A percentile compares a stretch with the other conserved stretches of the same genome.
Evolutionary conservation across 1,140 invertebrate species (phyloP).

Genomic region (Campoletis sonorensis): DNA sequence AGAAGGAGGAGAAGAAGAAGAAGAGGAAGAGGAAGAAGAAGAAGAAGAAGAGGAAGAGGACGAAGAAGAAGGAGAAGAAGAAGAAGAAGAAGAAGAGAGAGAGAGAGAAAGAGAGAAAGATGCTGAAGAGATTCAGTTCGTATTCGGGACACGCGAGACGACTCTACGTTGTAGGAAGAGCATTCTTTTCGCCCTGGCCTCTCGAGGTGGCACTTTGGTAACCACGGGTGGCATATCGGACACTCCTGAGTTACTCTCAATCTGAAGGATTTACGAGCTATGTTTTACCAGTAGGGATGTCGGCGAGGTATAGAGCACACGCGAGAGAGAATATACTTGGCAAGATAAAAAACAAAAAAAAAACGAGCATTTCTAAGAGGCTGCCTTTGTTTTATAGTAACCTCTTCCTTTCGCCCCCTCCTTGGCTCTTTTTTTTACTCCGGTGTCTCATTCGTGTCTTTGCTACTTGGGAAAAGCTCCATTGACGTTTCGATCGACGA

Average conservation of each 20-base stretch:
- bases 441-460: background rate
- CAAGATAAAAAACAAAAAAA: background rate
- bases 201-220: slow-evolving; percentile 38
- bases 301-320: background rate
- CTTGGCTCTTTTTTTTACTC: background rate
- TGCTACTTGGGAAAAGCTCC: background rate
- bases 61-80: no score
- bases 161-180: slow-evolving; percentile 41
- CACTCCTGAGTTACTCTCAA: slow-evolving; percentile 59
- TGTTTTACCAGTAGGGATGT: slow-evolving; percentile 40
- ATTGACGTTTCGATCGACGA: slow-evolving; percentile 10
- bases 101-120: background rate
- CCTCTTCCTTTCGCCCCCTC: background rate
- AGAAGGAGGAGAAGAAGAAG: no score
- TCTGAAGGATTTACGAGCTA: slow-evolving; percentile 60
- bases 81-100: no score
- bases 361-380: background rate
- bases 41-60: no score
- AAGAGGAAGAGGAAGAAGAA: no score
- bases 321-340: background rate
- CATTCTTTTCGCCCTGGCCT: slow-evolving; percentile 49
- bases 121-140: slow-evolving; percentile 51
- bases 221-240: slow-evolving; percentile 56
- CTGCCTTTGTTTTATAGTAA: background rate
- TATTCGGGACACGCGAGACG: slow-evolving; percentile 45